Base-by-base conservation (phyloP, 1,140 invertebrate genomes). In the Drosophila kepulauana region DNA sequence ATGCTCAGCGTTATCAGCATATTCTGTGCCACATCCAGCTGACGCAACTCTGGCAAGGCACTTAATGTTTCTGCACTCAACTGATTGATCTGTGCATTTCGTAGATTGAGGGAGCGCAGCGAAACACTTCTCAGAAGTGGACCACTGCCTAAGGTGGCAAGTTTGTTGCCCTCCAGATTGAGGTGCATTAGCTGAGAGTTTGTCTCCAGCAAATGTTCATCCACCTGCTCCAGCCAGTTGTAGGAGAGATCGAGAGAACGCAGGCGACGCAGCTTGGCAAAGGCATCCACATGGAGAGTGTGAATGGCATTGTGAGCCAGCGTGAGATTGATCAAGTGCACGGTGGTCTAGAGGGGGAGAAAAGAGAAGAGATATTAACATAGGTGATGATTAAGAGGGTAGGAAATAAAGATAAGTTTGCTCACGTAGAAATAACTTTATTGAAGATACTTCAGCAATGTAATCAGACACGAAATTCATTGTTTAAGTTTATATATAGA, bases 221-320 rank as follows among this genome's bases (percentile, higher is more conserved):
- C 92, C 4, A 92, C 35, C 30, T 81, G 79, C 64, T 92, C 92
- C 41, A 92, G 33, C 10, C 92, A 89, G 71, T 92, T 92, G 41
- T 90, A 79, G 5, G 92, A 91, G 8, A 92, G 78, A 75, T 92
- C 91, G 28, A 92, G 16, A 1, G 75, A 70, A 3, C 77, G 75
- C 8, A 92, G 64, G 3, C 72, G 74, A 3, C 48, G 58, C 43
- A 92, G n/a, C 35, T 78, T 45, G 0, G 41, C 33, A 73, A 92
- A 92, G 6, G 89, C 82, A 66, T 92, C 82, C 11, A 80, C 65
- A 8, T 92, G 81, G 5, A 92, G 46, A 0, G 79, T 90, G 49
- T 84, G 79, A 13, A 92, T 87, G 11, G 91, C 81, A 76, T 92
- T 92, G 59, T 91, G 75, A 1, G 86, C 71, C 28, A 92, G 38